phyloP scores from a whole-genome alignment of 2,888 invertebrate genomes.

The Nebria brevicollis region DNA sequence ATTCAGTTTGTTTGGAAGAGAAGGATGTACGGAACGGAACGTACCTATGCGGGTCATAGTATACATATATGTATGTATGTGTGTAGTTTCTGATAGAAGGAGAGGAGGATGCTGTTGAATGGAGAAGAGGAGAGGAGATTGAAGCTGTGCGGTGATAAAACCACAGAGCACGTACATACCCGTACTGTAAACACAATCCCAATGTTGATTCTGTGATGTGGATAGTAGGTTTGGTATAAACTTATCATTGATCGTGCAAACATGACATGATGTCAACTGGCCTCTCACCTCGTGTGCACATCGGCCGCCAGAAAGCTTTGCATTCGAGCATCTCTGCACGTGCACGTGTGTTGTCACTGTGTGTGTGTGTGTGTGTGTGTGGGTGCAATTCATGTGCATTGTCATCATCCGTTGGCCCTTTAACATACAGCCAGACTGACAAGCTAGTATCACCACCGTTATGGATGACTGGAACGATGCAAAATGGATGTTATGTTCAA shows the following conservation, averaged over 20 bases:
- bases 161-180: slow-evolving; percentile 13
- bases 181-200: slow-evolving; percentile 47
- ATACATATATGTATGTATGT: no score
- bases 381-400: slow-evolving; percentile 13
- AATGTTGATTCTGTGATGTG: slow-evolving; percentile 50
- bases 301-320: slow-evolving; percentile 3
- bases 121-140: background rate
- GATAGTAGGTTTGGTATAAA: slow-evolving; percentile 59
- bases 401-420: slow-evolving; percentile 32
- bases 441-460: slow-evolving; percentile 9
- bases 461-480: slow-evolving; percentile 19
- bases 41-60: slow-evolving; percentile 43
- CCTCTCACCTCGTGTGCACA: slow-evolving; percentile 12
- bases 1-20: slow-evolving; percentile 48
- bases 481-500: slow-evolving; percentile 14
- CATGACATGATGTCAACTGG: slow-evolving; percentile 59
- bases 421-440: slow-evolving; percentile 14
- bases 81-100: no score
- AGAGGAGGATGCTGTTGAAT: background rate
- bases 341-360: background rate
- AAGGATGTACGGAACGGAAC: background rate
- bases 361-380: slow-evolving; percentile 8
- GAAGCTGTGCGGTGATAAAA: background rate
- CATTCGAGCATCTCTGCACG: background rate
- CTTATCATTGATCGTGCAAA: slow-evolving; percentile 60